These are phyloP conservation scores for Diaprepes abbreviatus DNA, from an alignment of 2,888 invertebrate species.

Conservation along the genomic window DNA sequence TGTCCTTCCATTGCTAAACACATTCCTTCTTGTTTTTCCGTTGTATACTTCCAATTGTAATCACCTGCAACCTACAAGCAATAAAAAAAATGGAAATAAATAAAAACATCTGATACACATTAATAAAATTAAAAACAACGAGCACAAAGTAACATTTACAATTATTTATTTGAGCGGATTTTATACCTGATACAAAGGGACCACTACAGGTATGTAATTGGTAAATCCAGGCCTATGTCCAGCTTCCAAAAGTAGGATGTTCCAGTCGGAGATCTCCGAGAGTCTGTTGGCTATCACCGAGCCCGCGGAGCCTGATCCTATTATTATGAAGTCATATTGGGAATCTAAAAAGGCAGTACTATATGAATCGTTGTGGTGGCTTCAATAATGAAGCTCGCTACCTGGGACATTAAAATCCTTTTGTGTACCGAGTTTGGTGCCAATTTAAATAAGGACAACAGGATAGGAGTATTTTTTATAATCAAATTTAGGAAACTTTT, in stretches of 20 bases:
- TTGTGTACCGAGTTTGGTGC: too few relatives aligned
- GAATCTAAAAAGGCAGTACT: slow-evolving; percentile 40
- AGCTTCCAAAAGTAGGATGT: slow-evolving; percentile 59
- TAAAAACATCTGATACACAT: too few relatives aligned
- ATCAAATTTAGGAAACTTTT: too few relatives aligned
- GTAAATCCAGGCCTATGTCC: slow-evolving; percentile 61
- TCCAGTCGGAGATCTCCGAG: slow-evolving; percentile 66
- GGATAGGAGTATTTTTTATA: too few relatives aligned
- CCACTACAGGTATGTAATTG: slow-evolving; percentile 64
- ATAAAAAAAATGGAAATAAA: too few relatives aligned
- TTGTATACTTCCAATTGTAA: slow-evolving; percentile 66
- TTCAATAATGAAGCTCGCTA: too few relatives aligned
- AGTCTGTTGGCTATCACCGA: slow-evolving; percentile 69
- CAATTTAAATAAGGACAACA: too few relatives aligned
- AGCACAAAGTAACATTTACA: too few relatives aligned
- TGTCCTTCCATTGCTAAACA: slow-evolving; percentile 41
- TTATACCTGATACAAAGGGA: slow-evolving; percentile 64
- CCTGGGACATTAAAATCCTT: too few relatives aligned
- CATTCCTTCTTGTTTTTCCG: slow-evolving; percentile 59
- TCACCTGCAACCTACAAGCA: slow-evolving; percentile 17
- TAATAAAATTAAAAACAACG: too few relatives aligned
- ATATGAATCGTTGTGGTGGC: too few relatives aligned
- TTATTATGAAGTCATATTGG: slow-evolving; percentile 73
- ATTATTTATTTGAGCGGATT: too few relatives aligned
- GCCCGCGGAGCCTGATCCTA: slow-evolving; percentile 81